Percentiles rank a stretch among this genome's conserved stretches.
These are phyloP conservation scores for Caracal caracal DNA, from an alignment of 2,113 vertebrate genomes.

Conservation along the genomic window DNA sequence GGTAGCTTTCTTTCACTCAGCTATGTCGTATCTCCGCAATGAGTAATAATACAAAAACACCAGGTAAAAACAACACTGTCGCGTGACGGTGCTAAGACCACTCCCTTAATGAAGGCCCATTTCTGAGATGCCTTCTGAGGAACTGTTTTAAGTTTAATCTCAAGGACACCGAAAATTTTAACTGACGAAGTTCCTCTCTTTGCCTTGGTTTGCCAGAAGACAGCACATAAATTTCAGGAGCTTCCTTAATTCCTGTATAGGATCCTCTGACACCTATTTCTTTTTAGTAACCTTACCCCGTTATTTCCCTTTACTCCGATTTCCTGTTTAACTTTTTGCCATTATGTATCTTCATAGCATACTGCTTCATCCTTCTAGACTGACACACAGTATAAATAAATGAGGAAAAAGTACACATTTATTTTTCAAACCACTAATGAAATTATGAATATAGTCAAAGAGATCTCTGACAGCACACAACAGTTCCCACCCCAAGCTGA, in stretches of 20 bases:
- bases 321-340: neutral
- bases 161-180: neutral
- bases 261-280: neutral
- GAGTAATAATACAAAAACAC: neutral
- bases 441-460: constrained; percentile 26
- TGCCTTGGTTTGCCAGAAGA: neutral
- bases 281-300: neutral
- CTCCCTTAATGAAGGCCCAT: neutral
- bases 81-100: neutral
- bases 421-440: constrained; percentile 3
- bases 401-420: constrained; percentile 20
- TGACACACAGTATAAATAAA: neutral
- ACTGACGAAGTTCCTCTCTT: neutral
- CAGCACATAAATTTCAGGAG: neutral
- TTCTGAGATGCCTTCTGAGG: neutral
- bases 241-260: neutral
- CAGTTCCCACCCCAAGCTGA: neutral
- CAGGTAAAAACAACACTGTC: neutral
- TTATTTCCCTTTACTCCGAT: neutral
- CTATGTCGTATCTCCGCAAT: neutral
- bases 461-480: neutral
- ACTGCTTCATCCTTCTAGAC: neutral
- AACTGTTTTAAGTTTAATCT: neutral
- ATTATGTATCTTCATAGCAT: neutral
- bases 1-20: neutral